These are phyloP conservation scores for Lithophane semibrunnea DNA, from an alignment of 2,888 invertebrate genomes.

Conservation along the genomic window DNA sequence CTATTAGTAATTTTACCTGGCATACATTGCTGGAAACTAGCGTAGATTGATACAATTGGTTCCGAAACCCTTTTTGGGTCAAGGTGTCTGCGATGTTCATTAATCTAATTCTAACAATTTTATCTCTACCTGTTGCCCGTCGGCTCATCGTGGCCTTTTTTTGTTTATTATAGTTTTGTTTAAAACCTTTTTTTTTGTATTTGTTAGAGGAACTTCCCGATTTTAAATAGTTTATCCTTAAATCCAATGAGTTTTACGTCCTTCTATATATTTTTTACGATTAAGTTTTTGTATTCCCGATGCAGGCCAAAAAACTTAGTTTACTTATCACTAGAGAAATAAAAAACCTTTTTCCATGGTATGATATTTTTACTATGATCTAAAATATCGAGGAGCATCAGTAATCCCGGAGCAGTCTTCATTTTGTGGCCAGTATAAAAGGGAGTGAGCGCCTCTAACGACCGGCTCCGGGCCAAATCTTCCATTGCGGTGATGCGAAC, in stretches of 20 bases:
- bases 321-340: background rate
- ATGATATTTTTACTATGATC: background rate
- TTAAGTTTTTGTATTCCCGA: too few relatives aligned
- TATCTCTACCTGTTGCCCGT: conserved; percentile 53
- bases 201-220: background rate
- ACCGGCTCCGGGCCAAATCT: conserved; percentile 51
- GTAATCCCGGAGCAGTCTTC: conserved; percentile 35
- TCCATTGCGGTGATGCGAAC: conserved; percentile 55
- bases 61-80: conserved; percentile 57
- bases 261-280: too few relatives aligned
- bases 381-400: conserved; percentile 29
- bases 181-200: conserved; percentile 19
- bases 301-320: too few relatives aligned
- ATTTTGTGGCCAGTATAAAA: conserved; percentile 51
- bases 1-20: conserved; percentile 49
- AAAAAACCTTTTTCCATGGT: background rate
- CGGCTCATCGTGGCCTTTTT: conserved; percentile 33
- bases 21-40: conserved; percentile 38
- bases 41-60: conserved; percentile 48
- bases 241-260: background rate
- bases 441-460: conserved; percentile 39
- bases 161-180: conserved; percentile 15
- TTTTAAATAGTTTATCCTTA: background rate
- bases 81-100: conserved; percentile 55
- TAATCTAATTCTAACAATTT: conserved; percentile 57